Percentiles rank a stretch among this genome's conserved stretches.
Evolutionary conservation across 2,888 invertebrate genomes (phyloP).

Genomic region (Nymphalis c-album): DNA sequence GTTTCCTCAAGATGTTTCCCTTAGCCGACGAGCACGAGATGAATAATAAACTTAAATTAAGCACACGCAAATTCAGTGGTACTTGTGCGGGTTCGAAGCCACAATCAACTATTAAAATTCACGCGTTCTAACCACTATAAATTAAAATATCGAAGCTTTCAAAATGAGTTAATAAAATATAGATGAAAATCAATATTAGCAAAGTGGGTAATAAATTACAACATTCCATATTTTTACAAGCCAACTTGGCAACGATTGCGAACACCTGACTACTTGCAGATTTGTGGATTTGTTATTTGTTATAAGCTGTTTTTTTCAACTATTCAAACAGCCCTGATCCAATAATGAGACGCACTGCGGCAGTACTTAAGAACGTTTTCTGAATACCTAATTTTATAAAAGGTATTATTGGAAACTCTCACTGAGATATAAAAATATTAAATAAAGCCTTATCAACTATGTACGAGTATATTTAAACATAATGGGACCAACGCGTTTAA

Average conservation of each 20-base stretch:
- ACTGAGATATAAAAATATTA: background rate
- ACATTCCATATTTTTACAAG: constrained; percentile 19
- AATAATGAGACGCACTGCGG: constrained; percentile 26
- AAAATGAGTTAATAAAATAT: constrained; percentile 5
- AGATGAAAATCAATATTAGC: constrained; percentile 10
- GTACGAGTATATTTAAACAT: too few species aligned
- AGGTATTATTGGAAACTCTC: background rate
- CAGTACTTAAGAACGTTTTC: constrained; percentile 13
- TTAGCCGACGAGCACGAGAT: too few species aligned
- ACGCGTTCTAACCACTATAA: background rate
- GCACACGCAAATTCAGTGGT: too few species aligned
- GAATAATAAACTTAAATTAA: too few species aligned
- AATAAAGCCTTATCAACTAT: background rate
- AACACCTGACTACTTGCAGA: constrained; percentile 34
- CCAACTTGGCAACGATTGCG: constrained; percentile 36
- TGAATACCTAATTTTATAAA: constrained; percentile 9
- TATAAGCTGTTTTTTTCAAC: constrained; percentile 11
- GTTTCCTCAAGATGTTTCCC: too few species aligned
- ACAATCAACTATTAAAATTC: background rate
- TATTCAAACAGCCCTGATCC: constrained; percentile 5
- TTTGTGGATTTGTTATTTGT: constrained; percentile 36
- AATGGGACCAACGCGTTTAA: too few species aligned
- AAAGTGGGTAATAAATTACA: constrained; percentile 12
- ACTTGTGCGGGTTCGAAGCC: background rate
- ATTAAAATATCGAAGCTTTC: background rate